Base-by-base conservation (phyloP, 2,113 vertebrate genomes). In the Varanus salvator region DNA sequence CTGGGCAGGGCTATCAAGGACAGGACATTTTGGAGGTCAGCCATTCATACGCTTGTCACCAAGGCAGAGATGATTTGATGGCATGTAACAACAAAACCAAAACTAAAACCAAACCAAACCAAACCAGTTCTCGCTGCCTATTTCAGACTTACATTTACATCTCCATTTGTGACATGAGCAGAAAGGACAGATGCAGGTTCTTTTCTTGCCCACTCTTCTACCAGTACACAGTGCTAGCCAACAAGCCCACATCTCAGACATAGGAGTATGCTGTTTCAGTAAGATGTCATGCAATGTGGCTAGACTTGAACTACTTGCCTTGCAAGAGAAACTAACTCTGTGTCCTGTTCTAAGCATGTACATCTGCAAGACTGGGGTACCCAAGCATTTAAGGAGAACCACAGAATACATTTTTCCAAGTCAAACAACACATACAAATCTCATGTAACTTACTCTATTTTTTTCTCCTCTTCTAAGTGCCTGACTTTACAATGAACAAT, bases 381-480 rank as follows among this genome's bases (percentile, higher is more conserved):
- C 31, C 64, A 23, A 38, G 84, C 82, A 86, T 85, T 48, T 86
- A 90, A 89, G 83, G 3, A 68, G 34, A 57, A 8, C 11, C 82
- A 77, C 34, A 0, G 0, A 90, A 31, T 19, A 12, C 21, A 23
- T 23, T 54, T 50, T 7, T 64, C 60, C 60, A 64, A 64, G 31
- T 31, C 29, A n/a, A 4, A 17, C 54, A 29, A 21, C 50, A 85
- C 54, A 19, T 52, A 23, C 9, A 27, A 54, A 31, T 71, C 34
- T 0, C 27, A 34, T 9, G 25, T n/a, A 38, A 6, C 15, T 44
- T 0, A 3, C 74, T 17, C 19, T n/a, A 80, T 29, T 15, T 14
- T 86, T 38, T 7, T 87, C 82, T 2, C 0, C 5, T 0, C 0
- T 9, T 17, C 44, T 80, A 57, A 27, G 19, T 21, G 0, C 0